A percentile compares a stretch with the other conserved stretches of the same genome.
Conservation (phyloP, 2,888 invertebrate genomes). For the Frankliniella fusca region DNA sequence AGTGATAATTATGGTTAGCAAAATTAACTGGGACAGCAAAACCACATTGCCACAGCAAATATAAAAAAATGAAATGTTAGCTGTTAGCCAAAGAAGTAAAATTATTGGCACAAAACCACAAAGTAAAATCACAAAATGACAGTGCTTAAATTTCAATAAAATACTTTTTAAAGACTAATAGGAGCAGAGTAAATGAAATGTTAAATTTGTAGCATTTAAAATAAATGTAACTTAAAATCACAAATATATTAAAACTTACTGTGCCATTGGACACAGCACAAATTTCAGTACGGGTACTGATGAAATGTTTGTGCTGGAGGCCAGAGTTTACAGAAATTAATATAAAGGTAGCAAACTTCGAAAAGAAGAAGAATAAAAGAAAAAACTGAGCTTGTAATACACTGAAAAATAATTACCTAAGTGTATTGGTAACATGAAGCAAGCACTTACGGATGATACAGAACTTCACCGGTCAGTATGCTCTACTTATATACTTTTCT, state of each 20-base stretch:
- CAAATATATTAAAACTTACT: conserved; percentile 27
- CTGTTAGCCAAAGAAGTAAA: not conserved
- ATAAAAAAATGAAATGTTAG: not conserved
- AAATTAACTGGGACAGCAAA: not conserved
- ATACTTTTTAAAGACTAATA: not conserved
- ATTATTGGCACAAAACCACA: conserved; percentile 3
- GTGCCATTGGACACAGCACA: not conserved
- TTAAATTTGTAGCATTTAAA: conserved; percentile 14
- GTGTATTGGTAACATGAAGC: not conserved
- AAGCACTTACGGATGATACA: not conserved
- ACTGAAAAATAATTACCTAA: not conserved
- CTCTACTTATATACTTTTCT: not conserved
- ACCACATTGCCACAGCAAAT: not conserved
- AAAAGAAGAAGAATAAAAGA: not conserved
- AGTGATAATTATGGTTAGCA: not conserved
- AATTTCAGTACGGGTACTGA: conserved; percentile 19
- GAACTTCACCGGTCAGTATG: not conserved
- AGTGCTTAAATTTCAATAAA: not conserved
- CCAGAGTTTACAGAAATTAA: too few relatives aligned
- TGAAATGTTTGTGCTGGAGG: not conserved
- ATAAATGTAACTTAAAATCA: conserved; percentile 21
- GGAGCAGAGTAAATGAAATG: not conserved
- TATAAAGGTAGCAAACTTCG: not conserved
- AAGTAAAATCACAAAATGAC: not conserved
- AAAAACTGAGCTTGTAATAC: not conserved